Evolutionary conservation across 1,140 invertebrate species (phyloP), one percentile per base, ranked within the genome.

Genomic region (Trachymyrmex septentrionalis): DNA sequence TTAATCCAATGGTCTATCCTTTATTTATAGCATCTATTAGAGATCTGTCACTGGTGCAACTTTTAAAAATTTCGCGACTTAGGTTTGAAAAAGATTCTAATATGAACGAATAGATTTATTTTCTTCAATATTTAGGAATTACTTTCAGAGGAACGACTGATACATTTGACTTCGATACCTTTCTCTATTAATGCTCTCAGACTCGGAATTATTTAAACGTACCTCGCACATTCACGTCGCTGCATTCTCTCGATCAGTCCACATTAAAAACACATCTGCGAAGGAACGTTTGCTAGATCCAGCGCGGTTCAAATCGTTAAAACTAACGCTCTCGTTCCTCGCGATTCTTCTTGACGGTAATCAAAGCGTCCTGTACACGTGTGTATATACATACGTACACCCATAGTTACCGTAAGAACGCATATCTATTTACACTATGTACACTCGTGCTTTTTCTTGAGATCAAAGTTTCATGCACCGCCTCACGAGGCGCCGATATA

Each of bases 341-440:
- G 27, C 69, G 69, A 75, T 84, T 73, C 30, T 9, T 67, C 19
- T 34, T 12, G 21, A 19, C 48, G n/a, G 30, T 53, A 90, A 85
- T 76, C 69, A 82, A 77, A 82, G 76, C 84, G 66, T 85, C 66
- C 84, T 90, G 81, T 91, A 91, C 88, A 90, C 82, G 76, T 75
- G 48, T 71, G 81, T 91, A 87, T 91, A 88, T 87, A 91, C 87
- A 91, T 90, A 90, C 64, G 73, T 90, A 91, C 89, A 90, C 75
- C 44, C 69, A 80, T 71, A 61, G 48, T 82, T 90, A 71, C n/a
- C 80, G 63, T 75, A 88, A 87, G 77, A 88, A 86, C 53, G 76
- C 14, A 78, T 71, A 73, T 72, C 63, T 94, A 94, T 94, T 91
- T 94, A 94, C 93, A 94, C 86, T 94, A 94, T 94, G 86, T 94